Conservation (phyloP, 2,888 invertebrate genomes). For the Acrobasis repandana region DNA sequence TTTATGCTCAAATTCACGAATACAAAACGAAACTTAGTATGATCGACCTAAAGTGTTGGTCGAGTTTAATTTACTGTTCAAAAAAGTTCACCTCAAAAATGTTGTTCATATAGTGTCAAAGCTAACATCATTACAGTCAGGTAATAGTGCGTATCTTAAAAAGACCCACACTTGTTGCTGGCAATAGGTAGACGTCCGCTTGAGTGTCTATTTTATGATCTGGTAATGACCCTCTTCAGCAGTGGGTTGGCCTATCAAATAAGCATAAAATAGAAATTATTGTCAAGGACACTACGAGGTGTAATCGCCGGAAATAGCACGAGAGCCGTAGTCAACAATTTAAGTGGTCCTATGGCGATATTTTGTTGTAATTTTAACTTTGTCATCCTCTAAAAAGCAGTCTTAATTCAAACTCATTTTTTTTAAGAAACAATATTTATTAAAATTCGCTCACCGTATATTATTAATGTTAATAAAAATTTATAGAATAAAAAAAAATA, state of each 20-base stretch:
- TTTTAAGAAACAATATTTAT: too few species aligned
- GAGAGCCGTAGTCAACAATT: constrained; percentile 31
- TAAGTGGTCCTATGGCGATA: constrained; percentile 25
- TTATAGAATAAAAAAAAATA: too few species aligned
- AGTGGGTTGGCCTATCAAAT: constrained; percentile 22
- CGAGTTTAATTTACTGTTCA: too few species aligned
- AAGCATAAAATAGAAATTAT: constrained; percentile 36
- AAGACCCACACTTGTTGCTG: constrained; percentile 25
- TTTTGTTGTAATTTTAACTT: constrained; percentile 1
- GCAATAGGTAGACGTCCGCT: constrained; percentile 17
- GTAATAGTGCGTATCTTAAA: too few species aligned
- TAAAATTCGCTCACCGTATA: too few species aligned
- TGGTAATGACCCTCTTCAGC: constrained; percentile 24
- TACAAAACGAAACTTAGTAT: too few species aligned
- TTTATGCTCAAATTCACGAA: too few species aligned
- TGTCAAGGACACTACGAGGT: constrained; percentile 41
- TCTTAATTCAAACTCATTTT: neutral
- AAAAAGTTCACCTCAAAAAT: too few species aligned
- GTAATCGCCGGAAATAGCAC: constrained; percentile 45
- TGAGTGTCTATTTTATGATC: constrained; percentile 21
- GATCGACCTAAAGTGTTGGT: too few species aligned
- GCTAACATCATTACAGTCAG: too few species aligned
- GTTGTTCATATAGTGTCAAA: too few species aligned
- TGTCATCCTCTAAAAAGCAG: neutral
- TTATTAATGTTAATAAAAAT: too few species aligned